phyloP scores from a whole-genome alignment of 2,888 invertebrate genomes.

The Myathropa florea region DNA sequence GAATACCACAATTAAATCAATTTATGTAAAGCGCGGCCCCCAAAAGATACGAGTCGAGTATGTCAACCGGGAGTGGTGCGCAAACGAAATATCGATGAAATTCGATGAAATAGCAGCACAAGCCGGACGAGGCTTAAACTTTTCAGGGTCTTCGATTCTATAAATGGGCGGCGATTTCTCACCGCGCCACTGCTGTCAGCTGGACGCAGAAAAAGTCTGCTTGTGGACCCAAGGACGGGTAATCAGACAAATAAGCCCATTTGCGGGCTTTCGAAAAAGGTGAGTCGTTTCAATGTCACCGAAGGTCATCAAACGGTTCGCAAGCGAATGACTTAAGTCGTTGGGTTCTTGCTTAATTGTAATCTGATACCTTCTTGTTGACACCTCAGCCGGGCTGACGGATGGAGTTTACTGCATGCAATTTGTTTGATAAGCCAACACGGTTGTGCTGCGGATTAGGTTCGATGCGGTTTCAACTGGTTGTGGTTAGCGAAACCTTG shows the following conservation, averaged over 20 bases:
- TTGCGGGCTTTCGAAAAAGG: not conserved
- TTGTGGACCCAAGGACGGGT: not conserved
- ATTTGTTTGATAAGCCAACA: not conserved
- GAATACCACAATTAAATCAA: constrained; percentile 22
- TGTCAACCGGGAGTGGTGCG: constrained; percentile 3
- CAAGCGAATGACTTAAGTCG: not conserved
- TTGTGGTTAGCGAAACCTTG: not conserved
- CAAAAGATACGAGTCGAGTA: not conserved
- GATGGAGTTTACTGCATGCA: not conserved
- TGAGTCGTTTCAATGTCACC: not conserved
- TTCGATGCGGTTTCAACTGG: not conserved
- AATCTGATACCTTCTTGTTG: not conserved
- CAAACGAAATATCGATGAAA: constrained; percentile 6
- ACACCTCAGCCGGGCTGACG: not conserved
- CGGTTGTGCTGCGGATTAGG: not conserved
- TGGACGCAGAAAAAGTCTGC: not conserved
- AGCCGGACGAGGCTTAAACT: not conserved
- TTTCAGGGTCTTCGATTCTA: constrained; percentile 7
- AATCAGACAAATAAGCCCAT: not conserved
- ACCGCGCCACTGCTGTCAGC: not conserved
- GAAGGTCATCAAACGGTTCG: not conserved
- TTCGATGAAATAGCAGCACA: not conserved
- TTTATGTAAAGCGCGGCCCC: constrained; percentile 6
- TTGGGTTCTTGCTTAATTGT: not conserved
- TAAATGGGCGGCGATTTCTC: constrained; percentile 17